These are phyloP conservation scores for Nyctereutes procyonoides DNA, from an alignment of 2,113 vertebrate genomes.

Conservation along the genomic window DNA sequence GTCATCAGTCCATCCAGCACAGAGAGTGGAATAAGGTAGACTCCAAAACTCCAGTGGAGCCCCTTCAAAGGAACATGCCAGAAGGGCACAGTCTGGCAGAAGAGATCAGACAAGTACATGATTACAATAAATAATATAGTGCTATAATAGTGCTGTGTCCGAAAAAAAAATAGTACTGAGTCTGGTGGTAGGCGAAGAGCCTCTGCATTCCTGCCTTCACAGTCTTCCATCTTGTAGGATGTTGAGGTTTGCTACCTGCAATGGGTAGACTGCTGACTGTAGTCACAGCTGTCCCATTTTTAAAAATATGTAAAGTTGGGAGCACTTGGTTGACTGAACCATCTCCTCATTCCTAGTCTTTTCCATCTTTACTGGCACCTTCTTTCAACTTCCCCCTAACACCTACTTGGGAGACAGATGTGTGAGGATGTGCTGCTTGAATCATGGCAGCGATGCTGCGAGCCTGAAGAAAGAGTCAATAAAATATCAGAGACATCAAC, in stretches of 20 bases:
- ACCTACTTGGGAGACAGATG: neutral
- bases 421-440: neutral
- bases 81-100: neutral
- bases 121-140: neutral
- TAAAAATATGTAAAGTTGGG: neutral
- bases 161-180: neutral
- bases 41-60: neutral
- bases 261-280: neutral
- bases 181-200: neutral
- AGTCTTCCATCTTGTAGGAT: neutral
- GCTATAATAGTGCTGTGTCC: neutral
- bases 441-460: neutral
- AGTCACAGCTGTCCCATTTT: neutral
- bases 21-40: neutral
- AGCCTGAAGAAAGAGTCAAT: neutral
- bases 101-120: neutral
- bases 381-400: neutral
- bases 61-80: neutral
- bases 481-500: neutral
- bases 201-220: neutral
- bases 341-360: neutral
- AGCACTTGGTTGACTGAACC: neutral
- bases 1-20: neutral
- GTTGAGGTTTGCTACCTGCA: neutral
- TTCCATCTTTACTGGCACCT: neutral